Evolutionary conservation across 2,888 invertebrate species (phyloP), one percentile per base, ranked within the genome.

Genomic region (Nomada hirtipes): DNA sequence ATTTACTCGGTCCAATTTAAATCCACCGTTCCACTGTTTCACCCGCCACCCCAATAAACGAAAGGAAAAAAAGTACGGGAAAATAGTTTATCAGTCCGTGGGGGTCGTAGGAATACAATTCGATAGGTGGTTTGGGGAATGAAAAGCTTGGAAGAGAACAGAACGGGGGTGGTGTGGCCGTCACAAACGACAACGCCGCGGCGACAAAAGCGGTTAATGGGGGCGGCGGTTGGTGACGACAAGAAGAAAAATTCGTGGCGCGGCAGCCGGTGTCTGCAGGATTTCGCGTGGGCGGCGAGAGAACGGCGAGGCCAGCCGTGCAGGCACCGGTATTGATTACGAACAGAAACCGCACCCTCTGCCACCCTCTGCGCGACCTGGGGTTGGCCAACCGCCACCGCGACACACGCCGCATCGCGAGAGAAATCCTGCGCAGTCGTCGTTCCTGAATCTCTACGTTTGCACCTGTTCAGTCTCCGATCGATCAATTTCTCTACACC

Each of bases 291-390:
- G 69, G 23, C 29, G 76, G 67, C 55, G 72, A 73, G 70, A 64
- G 69, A 71, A 64, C 57, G 68, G 69, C 68, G 75, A 82, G 67
- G 70, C 73, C 65, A 52, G 57, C 68, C 79, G 79, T 36, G 36
- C 36, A 57, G 57, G 57, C 78, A 64, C 71, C 70, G 83, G 88
- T 90, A 90, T 90, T 89, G 90, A 90, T 90, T 89, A 80, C 82
- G 82, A 55, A 63, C 74, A 42, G 68, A 87, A 81, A 86, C 89
- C 88, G 88, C 89, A 89, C 89, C 89, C 82, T 75, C 83, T 73
- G 65, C 82, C 82, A 82, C 82, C 77, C 80, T 73, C 44, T 20
- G 44, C 26, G 26, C 20, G 50, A 11, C 61, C 63, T 18, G 64
- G 71, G 80, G 82, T 80, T 82, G 82, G 82, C 68, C 68, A 55